Evolutionary conservation across 2,888 invertebrate genomes (phyloP), one percentile per base, ranked within the genome.

Genomic region (Quadriops clusia): DNA sequence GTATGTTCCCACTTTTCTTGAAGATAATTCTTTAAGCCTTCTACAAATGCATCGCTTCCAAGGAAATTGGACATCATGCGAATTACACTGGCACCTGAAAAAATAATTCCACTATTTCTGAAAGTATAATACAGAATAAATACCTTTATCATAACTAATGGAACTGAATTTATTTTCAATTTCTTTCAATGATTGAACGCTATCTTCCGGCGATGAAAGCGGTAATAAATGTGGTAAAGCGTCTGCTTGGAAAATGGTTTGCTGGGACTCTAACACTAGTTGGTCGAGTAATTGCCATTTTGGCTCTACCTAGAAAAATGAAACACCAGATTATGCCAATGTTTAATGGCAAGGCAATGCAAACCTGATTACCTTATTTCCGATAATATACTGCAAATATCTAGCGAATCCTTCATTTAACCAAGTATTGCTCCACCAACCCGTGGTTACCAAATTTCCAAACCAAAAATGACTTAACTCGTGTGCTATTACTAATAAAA

Each of bases 401-500:
- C 70, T 67, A 0, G 80, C 80, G 38, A 82, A 80, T 1, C 74
- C 82, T 51, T 81, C 81, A 47, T 77, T 82, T 1, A 82, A 59
- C 78, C 80, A 82, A 2, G 77, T 63, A 43, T 71, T 73, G 34
- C 72, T 68, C 82, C 82, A 83, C 80, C 80, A 80, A 17, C 72
- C 68, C 32, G 75, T 73, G 1, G 82, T 80, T 10, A 83, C 74
- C 11, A 77, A 61, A 50, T 83, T 78, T 4, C 84, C 84, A 44
- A 84, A 81, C 83, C 84, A 84, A 67, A 77, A 79, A 53, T 89
- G 87, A 1, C 80, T 73, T 29, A 84, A 56, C 55, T 89, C 87
- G 48, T 89, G 87, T 1, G 78, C 68, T 3, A 82, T 65, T 2
- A 76, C 72, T 12, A 74, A 68, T 1, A 75, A 74, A 2, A 81